phyloP scores from a whole-genome alignment of 1,140 invertebrate species.

The Drosophila malerkotliana region DNA sequence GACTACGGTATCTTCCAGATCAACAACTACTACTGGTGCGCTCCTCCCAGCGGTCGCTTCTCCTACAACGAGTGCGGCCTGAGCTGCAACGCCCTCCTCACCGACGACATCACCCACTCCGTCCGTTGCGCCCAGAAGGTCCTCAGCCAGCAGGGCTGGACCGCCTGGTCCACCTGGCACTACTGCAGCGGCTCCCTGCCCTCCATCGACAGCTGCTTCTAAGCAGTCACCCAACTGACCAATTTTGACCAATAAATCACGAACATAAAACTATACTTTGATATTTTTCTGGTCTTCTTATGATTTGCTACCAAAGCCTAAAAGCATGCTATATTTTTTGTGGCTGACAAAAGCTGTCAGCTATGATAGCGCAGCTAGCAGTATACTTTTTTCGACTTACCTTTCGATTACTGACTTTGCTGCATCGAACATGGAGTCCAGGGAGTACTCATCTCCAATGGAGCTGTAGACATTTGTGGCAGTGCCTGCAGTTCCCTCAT shows the following conservation, averaged over 20 bases:
- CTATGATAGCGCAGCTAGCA: background rate
- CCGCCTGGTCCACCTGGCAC: conserved; percentile 59
- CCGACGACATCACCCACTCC: conserved; percentile 53
- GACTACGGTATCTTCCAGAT: conserved; percentile 80
- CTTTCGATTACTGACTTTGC: conserved; percentile 63
- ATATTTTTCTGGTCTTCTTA: background rate
- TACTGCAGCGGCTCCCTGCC: conserved; percentile 52
- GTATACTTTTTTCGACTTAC: conserved; percentile 43
- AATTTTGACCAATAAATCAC: conserved; percentile 1
- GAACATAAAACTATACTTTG: background rate
- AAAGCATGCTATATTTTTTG: conserved; percentile 20
- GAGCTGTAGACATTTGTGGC: conserved; percentile 74
- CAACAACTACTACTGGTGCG: conserved; percentile 74
- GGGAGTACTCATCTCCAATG: conserved; percentile 68
- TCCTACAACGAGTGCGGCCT: conserved; percentile 47
- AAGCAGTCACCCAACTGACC: conserved; percentile 2
- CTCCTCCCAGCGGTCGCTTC: conserved; percentile 47
- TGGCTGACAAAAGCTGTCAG: conserved; percentile 5
- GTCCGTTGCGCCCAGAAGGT: conserved; percentile 60
- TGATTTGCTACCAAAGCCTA: background rate
- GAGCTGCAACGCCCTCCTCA: conserved; percentile 48
- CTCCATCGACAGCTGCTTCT: conserved; percentile 60
- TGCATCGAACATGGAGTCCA: conserved; percentile 69
- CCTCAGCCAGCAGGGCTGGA: conserved; percentile 54
- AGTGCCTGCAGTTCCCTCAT: conserved; percentile 55